Evolutionary conservation across 2,113 vertebrate species (phyloP), one percentile per base, ranked within the genome.

Genomic region (Rhabdornis inornatus): DNA sequence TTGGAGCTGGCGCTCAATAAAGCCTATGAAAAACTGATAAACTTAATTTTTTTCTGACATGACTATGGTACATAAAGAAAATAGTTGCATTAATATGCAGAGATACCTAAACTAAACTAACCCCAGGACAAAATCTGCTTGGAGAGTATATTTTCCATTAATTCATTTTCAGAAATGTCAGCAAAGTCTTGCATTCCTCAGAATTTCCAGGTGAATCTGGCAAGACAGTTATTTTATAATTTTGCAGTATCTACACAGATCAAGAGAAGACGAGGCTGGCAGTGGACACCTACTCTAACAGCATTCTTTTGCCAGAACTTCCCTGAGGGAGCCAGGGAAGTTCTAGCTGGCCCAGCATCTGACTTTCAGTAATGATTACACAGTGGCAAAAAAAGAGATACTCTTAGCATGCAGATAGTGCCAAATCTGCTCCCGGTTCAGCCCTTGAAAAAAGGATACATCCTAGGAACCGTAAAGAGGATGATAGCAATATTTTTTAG

Each of bases 301-400:
- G 24, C 33, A 74, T 72, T 87, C 75, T 63, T 86, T 74, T 89
- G 64, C 89, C 92, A 93, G 42, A 77, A 66, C 3, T 55, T 93
- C 25, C 23, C 42, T 50, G 31, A 66, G 39, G 35, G 12, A 89
- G 59, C 28, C 76, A 92, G 31, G 2, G 77, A 77, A 70, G 81
- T 95, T 86, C 68, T 84, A 80, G 59, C 71, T 96, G 85, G 76
- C 55, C 59, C 55, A 86, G 59, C 18, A 69, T 18, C 35, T 80
- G 71, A 86, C 33, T 90, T 95, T 78, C 60, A 78, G 68, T 88
- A 90, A 83, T 66, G 56, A 89, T 80, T 74, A 37, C 21, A 55
- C 23, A 77, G 47, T 37, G 19, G 59, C 25, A 64, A 60, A 83
- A 86, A 30, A 80, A 64, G 50, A 80, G n/a, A 59, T 59, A 28